Evolutionary conservation across 2,888 invertebrate species (phyloP).

Genomic region (Noctua fimbriata): DNA sequence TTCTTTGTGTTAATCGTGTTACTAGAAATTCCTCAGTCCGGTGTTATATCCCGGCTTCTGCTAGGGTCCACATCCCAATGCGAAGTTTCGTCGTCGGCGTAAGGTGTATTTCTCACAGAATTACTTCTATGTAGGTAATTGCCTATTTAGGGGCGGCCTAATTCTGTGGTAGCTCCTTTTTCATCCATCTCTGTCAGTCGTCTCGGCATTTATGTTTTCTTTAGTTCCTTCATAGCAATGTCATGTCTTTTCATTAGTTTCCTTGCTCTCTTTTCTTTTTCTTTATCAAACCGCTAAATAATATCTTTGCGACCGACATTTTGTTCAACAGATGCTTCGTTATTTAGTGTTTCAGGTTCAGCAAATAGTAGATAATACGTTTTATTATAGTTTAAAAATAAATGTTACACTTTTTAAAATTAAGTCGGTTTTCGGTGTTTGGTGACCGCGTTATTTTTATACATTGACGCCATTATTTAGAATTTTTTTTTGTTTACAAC

Average conservation of each 20-base stretch:
- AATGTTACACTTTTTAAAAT: neutral
- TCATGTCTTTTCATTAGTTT: neutral
- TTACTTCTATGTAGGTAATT: neutral
- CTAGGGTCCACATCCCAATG: neutral
- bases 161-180: neutral
- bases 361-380: neutral
- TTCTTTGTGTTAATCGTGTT: neutral
- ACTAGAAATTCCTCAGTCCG: neutral
- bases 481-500: neutral
- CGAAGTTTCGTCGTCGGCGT: neutral
- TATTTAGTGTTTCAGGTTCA: neutral
- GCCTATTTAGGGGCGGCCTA: slow-evolving; percentile 7
- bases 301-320: neutral
- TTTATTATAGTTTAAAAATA: neutral
- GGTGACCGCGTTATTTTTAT: neutral
- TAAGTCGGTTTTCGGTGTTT: neutral
- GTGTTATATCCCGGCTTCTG: neutral
- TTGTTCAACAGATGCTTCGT: neutral
- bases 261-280: neutral
- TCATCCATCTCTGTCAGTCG: slow-evolving; percentile 33
- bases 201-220: slow-evolving; percentile 6
- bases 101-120: slow-evolving; percentile 3
- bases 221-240: slow-evolving; percentile 19
- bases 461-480: neutral
- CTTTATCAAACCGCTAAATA: neutral